Percentiles rank a stretch among this genome's conserved stretches.
These are phyloP conservation scores for Ptilorrhoa leucosticta DNA, from an alignment of 2,113 vertebrate species.

Conservation along the genomic window DNA sequence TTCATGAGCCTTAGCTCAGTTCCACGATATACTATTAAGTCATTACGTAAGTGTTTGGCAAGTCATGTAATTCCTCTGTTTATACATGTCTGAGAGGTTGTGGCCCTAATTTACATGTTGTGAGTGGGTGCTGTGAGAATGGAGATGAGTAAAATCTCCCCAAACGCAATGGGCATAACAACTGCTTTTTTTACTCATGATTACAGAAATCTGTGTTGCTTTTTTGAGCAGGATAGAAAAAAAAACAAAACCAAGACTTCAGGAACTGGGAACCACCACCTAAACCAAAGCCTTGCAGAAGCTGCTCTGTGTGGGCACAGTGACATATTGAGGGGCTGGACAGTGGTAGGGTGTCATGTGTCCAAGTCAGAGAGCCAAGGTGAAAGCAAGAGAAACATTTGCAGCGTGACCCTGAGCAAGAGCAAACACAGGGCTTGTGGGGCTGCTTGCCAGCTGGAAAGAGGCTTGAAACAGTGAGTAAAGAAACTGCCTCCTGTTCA, in stretches of 20 bases:
- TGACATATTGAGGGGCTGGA: background rate
- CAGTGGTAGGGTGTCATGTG: background rate
- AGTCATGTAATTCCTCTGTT: conserved; percentile 17
- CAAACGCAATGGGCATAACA: background rate
- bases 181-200: background rate
- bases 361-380: conserved; percentile 34
- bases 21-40: conserved; percentile 46
- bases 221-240: background rate
- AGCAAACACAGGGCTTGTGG: conserved; percentile 42
- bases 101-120: conserved; percentile 13
- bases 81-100: conserved; percentile 5
- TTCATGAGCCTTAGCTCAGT: background rate
- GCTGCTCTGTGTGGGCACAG: background rate
- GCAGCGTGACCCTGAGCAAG: conserved; percentile 49
- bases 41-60: conserved; percentile 42
- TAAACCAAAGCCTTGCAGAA: background rate
- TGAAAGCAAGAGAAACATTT: conserved; percentile 49
- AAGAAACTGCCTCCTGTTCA: conserved; percentile 37
- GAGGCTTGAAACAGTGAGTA: background rate
- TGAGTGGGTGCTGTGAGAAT: background rate
- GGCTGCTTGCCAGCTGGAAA: conserved; percentile 46
- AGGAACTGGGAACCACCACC: background rate
- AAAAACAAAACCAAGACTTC: background rate
- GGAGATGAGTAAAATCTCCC: background rate
- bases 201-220: background rate